phyloP scores from a whole-genome alignment of 2,113 vertebrate genomes.

The Serilophus lunatus region DNA sequence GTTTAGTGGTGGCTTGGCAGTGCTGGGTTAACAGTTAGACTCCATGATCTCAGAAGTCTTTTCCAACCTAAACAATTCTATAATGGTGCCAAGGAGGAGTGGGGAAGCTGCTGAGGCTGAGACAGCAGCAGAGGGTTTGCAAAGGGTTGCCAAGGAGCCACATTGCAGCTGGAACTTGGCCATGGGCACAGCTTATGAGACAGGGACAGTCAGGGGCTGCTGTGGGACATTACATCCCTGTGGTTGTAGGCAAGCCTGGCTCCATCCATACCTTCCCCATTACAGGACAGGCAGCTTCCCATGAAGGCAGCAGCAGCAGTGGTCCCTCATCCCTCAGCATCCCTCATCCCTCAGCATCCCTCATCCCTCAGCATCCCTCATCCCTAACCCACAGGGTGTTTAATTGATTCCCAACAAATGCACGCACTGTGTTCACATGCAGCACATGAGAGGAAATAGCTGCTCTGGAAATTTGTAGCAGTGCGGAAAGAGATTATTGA shows the following conservation, averaged over 20 bases:
- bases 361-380: background rate
- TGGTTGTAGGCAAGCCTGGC: background rate
- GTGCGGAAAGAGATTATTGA: slow-evolving; percentile 42
- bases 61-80: background rate
- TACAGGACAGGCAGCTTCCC: background rate
- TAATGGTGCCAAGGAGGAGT: background rate
- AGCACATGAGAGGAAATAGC: slow-evolving; percentile 21
- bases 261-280: background rate
- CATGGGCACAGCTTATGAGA: background rate
- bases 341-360: background rate
- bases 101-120: background rate
- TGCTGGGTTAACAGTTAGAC: background rate
- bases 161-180: fast-evolving
- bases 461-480: slow-evolving; percentile 16
- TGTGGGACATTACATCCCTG: fast-evolving
- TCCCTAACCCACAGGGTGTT: background rate
- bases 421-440: background rate
- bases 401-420: background rate
- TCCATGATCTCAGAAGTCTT: background rate
- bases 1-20: background rate
- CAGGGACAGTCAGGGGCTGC: no score
- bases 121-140: background rate
- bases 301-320: fast-evolving
- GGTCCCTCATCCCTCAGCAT: background rate
- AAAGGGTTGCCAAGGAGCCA: background rate